Evolutionary conservation across 1,140 invertebrate species (phyloP).

Genomic region (Aethina tumida): DNA sequence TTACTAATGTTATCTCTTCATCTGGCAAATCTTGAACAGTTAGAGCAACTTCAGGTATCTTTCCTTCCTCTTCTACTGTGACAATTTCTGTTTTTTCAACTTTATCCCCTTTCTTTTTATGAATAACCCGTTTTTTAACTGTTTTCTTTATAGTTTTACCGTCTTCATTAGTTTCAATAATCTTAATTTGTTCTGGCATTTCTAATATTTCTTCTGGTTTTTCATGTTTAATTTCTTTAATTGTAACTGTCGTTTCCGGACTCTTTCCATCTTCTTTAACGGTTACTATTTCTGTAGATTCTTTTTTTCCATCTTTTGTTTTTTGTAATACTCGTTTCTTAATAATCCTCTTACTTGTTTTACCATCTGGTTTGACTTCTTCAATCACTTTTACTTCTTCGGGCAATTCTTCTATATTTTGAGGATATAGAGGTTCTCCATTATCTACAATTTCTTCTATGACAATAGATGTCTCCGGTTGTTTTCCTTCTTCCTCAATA

Average conservation of each 20-base stretch:
- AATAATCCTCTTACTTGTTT: constrained; percentile 24
- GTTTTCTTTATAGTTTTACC: constrained; percentile 32
- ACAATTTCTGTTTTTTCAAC: constrained; percentile 28
- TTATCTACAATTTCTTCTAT: constrained; percentile 25
- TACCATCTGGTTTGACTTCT: constrained; percentile 19
- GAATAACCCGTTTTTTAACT: constrained; percentile 29
- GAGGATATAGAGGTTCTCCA: constrained; percentile 18
- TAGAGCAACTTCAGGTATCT: constrained; percentile 30
- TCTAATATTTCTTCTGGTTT: constrained; percentile 21
- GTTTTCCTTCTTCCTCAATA: constrained; percentile 18
- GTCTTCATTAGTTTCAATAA: constrained; percentile 25
- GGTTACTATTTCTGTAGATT: constrained; percentile 9
- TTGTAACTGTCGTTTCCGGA: constrained; percentile 8
- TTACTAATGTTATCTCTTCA: too few relatives aligned
- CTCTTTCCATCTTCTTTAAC: constrained; percentile 11
- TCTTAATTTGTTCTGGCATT: constrained; percentile 25
- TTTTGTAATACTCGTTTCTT: constrained; percentile 19
- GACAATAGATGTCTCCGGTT: constrained; percentile 23
- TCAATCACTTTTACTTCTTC: constrained; percentile 18
- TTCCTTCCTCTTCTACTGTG: constrained; percentile 31
- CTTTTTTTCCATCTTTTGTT: constrained; percentile 13
- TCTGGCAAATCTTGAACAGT: constrained; percentile 24
- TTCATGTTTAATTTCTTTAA: constrained; percentile 19
- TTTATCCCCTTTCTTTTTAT: constrained; percentile 25
- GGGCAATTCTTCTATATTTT: constrained; percentile 19